Conservation (phyloP, 2,888 invertebrate genomes). For the Punctoribates punctum region DNA sequence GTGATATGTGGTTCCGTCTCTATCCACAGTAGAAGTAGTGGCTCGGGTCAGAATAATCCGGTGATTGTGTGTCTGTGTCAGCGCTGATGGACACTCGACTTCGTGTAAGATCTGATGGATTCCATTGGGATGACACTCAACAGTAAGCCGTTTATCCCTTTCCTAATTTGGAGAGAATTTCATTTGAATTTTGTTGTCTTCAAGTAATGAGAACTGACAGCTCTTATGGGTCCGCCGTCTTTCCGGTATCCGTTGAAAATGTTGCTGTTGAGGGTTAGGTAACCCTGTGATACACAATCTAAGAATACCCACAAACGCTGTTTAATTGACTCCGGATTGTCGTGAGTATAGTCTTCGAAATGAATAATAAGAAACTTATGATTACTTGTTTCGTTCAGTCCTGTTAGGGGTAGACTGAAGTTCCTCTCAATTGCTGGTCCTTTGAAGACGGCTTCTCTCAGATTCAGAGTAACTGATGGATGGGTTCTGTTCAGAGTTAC, state of each 20-base stretch:
- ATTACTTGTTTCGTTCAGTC: slow-evolving; percentile 27
- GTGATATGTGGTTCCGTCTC: slow-evolving; percentile 14
- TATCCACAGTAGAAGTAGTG: background rate
- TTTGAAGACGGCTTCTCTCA: slow-evolving; percentile 1
- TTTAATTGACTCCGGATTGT: background rate
- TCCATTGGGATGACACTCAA: slow-evolving; percentile 18
- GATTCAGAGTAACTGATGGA: background rate
- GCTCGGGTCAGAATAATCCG: slow-evolving; percentile 9
- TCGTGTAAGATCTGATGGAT: background rate
- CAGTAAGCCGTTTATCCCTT: background rate
- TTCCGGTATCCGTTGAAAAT: slow-evolving; percentile 22
- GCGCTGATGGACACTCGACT: slow-evolving; percentile 19
- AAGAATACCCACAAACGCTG: background rate
- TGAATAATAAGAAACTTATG: background rate
- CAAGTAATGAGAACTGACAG: background rate
- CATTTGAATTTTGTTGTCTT: background rate
- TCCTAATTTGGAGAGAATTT: background rate
- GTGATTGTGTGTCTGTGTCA: background rate
- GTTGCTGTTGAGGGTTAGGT: slow-evolving; percentile 6
- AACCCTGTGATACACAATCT: slow-evolving; percentile 31
- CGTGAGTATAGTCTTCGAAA: background rate
- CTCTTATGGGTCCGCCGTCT: slow-evolving; percentile 7
- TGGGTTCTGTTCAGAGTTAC: slow-evolving; percentile 10
- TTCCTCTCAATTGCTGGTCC: slow-evolving; percentile 21
- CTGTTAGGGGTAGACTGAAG: background rate